These are phyloP conservation scores for Caenorhabditis remanei DNA, from an alignment of 1,140 invertebrate genomes.

Conservation along the genomic window DNA sequence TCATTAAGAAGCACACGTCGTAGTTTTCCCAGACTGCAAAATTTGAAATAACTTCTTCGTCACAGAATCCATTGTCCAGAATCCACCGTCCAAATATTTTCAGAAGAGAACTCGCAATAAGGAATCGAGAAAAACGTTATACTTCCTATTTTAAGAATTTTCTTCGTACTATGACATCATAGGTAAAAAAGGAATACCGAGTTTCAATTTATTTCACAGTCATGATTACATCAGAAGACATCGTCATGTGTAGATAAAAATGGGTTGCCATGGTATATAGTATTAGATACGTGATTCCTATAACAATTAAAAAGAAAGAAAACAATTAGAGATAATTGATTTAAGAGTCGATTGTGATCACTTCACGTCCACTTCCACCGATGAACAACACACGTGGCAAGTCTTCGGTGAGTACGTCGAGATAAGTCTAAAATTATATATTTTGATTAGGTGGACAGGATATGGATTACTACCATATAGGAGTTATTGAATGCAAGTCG, in stretches of 20 bases:
- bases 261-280: slow-evolving; percentile 8
- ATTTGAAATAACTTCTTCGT: slow-evolving; percentile 8
- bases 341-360: slow-evolving; percentile 98
- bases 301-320: slow-evolving; percentile 36
- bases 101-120: not conserved
- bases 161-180: too few species aligned
- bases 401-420: slow-evolving; percentile 97
- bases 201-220: slow-evolving; percentile 43
- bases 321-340: slow-evolving; percentile 17
- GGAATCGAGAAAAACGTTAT: not conserved
- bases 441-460: too few species aligned
- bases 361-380: slow-evolving; percentile 94
- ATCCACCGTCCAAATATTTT: not conserved
- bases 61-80: not conserved
- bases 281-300: slow-evolving; percentile 38
- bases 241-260: slow-evolving; percentile 35
- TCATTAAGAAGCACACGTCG: not conserved
- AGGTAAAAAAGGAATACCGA: not conserved
- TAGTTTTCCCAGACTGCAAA: slow-evolving; percentile 16
- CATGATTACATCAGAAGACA: slow-evolving; percentile 11
- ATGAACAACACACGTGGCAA: slow-evolving; percentile 97
- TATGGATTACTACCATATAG: slow-evolving; percentile 85
- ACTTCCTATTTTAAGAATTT: not conserved
- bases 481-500: slow-evolving; percentile 71
- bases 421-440: slow-evolving; percentile 83